Evolutionary conservation across 2,113 vertebrate species (phyloP).

Genomic region (Passer domesticus): DNA sequence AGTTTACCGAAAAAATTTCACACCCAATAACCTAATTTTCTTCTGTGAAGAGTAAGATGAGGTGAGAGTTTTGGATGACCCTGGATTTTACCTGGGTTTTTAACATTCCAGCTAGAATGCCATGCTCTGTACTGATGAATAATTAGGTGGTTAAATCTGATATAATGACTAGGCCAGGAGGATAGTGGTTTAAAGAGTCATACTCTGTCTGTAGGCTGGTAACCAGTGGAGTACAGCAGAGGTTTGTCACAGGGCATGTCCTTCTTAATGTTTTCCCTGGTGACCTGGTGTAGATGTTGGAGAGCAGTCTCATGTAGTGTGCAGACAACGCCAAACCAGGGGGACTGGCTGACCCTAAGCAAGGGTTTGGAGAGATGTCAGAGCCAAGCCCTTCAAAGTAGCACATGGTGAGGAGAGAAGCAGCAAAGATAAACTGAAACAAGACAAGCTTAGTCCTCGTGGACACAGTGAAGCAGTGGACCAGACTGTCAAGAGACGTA

Average conservation of each 20-base stretch:
- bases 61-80: background rate
- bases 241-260: background rate
- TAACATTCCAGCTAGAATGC: background rate
- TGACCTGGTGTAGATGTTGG: background rate
- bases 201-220: background rate
- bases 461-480: background rate
- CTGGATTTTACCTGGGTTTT: background rate
- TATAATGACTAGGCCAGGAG: background rate
- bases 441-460: background rate
- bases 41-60: background rate
- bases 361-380: background rate
- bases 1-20: background rate
- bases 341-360: background rate
- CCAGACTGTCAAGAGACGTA: background rate
- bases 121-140: background rate
- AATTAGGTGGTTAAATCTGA: background rate
- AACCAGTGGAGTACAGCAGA: background rate
- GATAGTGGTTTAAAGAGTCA: background rate
- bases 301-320: background rate
- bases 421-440: background rate
- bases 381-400: background rate
- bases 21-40: background rate
- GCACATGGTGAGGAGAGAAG: background rate
- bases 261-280: background rate
- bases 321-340: background rate